Evolutionary conservation across 2,888 invertebrate species (phyloP).

Genomic region (Leptinotarsa rubiginosa): DNA sequence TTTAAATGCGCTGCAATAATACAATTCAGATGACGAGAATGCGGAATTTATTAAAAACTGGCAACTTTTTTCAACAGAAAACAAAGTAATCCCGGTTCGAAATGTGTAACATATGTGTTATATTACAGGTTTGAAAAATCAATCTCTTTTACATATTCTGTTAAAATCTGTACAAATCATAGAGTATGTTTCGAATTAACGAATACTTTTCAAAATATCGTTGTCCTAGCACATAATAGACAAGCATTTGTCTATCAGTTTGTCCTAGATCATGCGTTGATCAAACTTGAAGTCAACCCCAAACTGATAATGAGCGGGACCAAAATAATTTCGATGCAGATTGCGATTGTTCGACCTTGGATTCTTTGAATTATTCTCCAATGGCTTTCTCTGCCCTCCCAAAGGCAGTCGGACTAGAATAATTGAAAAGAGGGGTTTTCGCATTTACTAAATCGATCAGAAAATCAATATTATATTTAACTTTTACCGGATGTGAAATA

Average conservation of each 20-base stretch:
- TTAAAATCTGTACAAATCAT: too few relatives aligned
- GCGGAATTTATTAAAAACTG: too few relatives aligned
- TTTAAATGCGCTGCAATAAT: too few relatives aligned
- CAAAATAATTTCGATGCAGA: conserved; percentile 36
- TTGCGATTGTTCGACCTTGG: conserved; percentile 39
- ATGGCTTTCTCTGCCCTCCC: conserved; percentile 44
- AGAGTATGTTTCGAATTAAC: neutral
- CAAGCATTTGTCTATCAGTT: conserved; percentile 38
- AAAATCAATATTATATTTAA: neutral
- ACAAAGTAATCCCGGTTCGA: too few relatives aligned
- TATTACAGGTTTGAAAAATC: too few relatives aligned
- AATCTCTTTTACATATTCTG: too few relatives aligned
- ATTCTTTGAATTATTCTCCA: conserved; percentile 54
- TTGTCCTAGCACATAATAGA: conserved; percentile 33
- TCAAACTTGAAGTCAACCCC: conserved; percentile 29
- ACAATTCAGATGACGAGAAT: too few relatives aligned
- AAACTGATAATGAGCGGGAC: conserved; percentile 14
- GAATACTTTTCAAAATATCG: neutral
- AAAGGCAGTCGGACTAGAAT: conserved; percentile 35
- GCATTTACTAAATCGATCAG: neutral
- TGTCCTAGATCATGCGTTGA: conserved; percentile 31
- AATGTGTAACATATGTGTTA: too few relatives aligned
- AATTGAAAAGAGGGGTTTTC: neutral
- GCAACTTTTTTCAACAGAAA: too few relatives aligned
- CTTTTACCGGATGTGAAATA: neutral